Percentiles rank a stretch among this genome's conserved stretches.
These are phyloP conservation scores for Eunapius fragilis DNA, from an alignment of 37 sponge, comb jelly and placozoan species.

Conservation along the genomic window DNA sequence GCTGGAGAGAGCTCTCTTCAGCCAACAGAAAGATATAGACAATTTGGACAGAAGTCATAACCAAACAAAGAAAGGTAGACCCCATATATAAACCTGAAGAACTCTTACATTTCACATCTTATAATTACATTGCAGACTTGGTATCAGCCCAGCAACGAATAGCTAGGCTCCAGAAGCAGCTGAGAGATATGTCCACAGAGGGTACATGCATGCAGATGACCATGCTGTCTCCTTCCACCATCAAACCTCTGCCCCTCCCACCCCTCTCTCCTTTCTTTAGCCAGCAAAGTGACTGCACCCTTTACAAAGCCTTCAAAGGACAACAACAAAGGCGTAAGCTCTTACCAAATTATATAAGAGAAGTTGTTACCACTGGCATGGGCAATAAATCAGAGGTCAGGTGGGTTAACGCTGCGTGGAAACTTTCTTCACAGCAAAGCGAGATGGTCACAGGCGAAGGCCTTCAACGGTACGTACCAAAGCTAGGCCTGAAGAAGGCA, in stretches of 20 bases:
- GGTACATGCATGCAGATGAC: not conserved
- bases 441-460: not conserved
- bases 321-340: too few relatives aligned
- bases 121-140: slow-evolving; percentile 15
- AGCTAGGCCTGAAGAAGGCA: not conserved
- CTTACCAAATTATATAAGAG: too few relatives aligned
- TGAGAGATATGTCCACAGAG: not conserved
- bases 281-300: not conserved
- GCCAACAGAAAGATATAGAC: slow-evolving; percentile 35
- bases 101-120: too few relatives aligned
- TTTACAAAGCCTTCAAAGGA: not conserved
- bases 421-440: not conserved
- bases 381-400: too few relatives aligned
- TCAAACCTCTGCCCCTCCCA: not conserved
- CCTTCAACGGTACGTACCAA: not conserved
- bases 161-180: not conserved
- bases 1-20: slow-evolving; percentile 39
- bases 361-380: too few relatives aligned
- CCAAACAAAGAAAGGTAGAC: slow-evolving; percentile 23
- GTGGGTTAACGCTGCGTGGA: too few relatives aligned
- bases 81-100: not conserved
- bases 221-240: not conserved
- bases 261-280: not conserved
- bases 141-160: slow-evolving; percentile 17
- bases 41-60: slow-evolving; percentile 1